Percentiles rank a stretch among this genome's conserved stretches.
phyloP scores from a whole-genome alignment of 2,797 vertebrate genomes.

The Ctenopoma multispine region DNA sequence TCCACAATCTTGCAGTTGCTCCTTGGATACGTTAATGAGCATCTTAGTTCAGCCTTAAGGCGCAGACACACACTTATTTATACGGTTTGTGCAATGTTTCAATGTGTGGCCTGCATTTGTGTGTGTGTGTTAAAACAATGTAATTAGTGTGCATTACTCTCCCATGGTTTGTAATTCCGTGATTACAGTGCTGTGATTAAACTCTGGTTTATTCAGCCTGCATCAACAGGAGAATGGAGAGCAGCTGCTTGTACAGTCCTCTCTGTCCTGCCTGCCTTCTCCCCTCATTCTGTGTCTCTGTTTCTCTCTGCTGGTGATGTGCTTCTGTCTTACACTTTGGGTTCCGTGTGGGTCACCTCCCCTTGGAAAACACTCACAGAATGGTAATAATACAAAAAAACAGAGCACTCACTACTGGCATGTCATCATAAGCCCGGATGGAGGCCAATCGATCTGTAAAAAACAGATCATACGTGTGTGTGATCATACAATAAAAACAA shows the following conservation, averaged over 20 bases:
- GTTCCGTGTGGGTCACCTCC: not conserved
- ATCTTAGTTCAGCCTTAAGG: constrained; percentile 53
- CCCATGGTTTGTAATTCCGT: constrained; percentile 71
- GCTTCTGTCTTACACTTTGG: not conserved
- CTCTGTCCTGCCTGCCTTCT: constrained; percentile 16
- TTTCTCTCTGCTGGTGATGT: constrained; percentile 67
- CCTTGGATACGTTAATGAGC: constrained; percentile 53
- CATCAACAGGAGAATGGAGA: constrained; percentile 52
- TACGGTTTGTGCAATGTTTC: constrained; percentile 18
- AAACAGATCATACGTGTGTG: constrained; percentile 14
- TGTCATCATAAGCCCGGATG: constrained; percentile 88
- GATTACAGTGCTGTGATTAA: constrained; percentile 79
- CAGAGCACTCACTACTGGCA: constrained; percentile 86
- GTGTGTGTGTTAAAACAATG: constrained; percentile 41
- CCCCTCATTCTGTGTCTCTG: constrained; percentile 41
- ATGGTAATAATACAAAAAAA: not conserved
- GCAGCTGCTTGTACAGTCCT: constrained; percentile 53
- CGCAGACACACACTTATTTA: constrained; percentile 40
- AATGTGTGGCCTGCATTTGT: constrained; percentile 15
- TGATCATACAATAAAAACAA: constrained; percentile 1
- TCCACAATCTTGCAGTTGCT: constrained; percentile 28
- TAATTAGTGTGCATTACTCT: constrained; percentile 73
- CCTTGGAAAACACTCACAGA: not conserved
- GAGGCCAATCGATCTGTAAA: constrained; percentile 88
- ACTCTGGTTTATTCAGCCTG: constrained; percentile 64